Percentiles rank a stretch among this genome's conserved stretches.
These are phyloP conservation scores for Eurois occulta DNA, from an alignment of 2,888 invertebrate genomes.

Conservation along the genomic window DNA sequence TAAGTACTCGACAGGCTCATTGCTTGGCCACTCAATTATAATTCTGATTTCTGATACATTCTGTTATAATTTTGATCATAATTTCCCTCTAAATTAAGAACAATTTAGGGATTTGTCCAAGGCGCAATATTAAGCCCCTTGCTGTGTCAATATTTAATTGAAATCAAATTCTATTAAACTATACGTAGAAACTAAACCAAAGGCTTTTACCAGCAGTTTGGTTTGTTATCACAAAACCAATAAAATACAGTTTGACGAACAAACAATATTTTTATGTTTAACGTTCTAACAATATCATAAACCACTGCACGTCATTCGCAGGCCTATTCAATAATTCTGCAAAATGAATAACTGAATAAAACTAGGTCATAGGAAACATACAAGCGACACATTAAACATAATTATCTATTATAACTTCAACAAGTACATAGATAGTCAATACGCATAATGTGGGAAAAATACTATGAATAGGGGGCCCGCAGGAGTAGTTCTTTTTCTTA, in stretches of 20 bases:
- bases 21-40: background rate
- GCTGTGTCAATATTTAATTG: background rate
- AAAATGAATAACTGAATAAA: slow-evolving; percentile 27
- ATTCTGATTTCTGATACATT: background rate
- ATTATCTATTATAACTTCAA: slow-evolving; percentile 53
- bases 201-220: slow-evolving; percentile 7
- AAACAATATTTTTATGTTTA: slow-evolving; percentile 26
- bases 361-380: slow-evolving; percentile 52
- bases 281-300: slow-evolving; percentile 34
- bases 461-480: slow-evolving; percentile 37
- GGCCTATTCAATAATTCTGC: slow-evolving; percentile 35
- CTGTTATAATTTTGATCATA: no score
- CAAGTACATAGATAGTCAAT: slow-evolving; percentile 44
- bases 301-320: slow-evolving; percentile 30
- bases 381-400: slow-evolving; percentile 39
- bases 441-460: slow-evolving; percentile 59
- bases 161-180: background rate
- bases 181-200: background rate
- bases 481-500: slow-evolving; percentile 12
- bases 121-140: background rate
- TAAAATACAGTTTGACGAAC: slow-evolving; percentile 20
- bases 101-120: background rate
- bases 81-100: background rate
- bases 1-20: background rate
- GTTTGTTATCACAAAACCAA: slow-evolving; percentile 31